These are phyloP conservation scores for Pangasius macronema DNA, from an alignment of 2,797 vertebrate genomes.

Conservation along the genomic window DNA sequence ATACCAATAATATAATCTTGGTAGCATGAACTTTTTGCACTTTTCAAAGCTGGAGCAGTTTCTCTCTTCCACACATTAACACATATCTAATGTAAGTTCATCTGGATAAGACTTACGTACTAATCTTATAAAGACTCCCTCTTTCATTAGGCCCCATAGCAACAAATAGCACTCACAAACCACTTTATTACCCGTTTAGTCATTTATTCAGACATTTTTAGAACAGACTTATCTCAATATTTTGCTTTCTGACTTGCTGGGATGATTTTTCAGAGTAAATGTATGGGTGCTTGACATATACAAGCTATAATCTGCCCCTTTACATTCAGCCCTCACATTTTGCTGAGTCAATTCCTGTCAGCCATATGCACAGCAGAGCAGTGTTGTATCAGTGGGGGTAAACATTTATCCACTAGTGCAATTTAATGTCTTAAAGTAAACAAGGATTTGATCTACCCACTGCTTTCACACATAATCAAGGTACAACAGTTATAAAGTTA, in stretches of 20 bases:
- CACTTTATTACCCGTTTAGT: slow-evolving; percentile 57
- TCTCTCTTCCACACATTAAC: neutral
- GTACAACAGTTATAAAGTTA: slow-evolving; percentile 62
- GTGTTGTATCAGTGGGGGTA: neutral
- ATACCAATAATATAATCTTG: neutral
- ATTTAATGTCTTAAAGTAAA: slow-evolving; percentile 65
- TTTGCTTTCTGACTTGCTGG: slow-evolving; percentile 41
- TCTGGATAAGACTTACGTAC: slow-evolving; percentile 62
- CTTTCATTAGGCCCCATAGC: slow-evolving; percentile 71
- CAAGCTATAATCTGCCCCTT: slow-evolving; percentile 20
- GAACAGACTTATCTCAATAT: slow-evolving; percentile 28
- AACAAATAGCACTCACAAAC: slow-evolving; percentile 62
- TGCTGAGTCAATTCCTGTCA: slow-evolving; percentile 46
- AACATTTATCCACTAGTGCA: slow-evolving; percentile 49
- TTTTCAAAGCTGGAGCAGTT: slow-evolving; percentile 18
- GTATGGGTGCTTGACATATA: slow-evolving; percentile 25
- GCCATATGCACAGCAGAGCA: slow-evolving; percentile 59
- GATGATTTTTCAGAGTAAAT: slow-evolving; percentile 38
- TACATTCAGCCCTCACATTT: slow-evolving; percentile 26
- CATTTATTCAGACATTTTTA: slow-evolving; percentile 49
- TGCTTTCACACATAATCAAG: slow-evolving; percentile 67
- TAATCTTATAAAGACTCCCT: slow-evolving; percentile 70
- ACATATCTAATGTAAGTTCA: slow-evolving; percentile 19
- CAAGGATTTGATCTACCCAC: slow-evolving; percentile 66
- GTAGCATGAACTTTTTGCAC: neutral